Conservation (phyloP, 2,113 vertebrate species). For the Notothenia coriiceps region DNA sequence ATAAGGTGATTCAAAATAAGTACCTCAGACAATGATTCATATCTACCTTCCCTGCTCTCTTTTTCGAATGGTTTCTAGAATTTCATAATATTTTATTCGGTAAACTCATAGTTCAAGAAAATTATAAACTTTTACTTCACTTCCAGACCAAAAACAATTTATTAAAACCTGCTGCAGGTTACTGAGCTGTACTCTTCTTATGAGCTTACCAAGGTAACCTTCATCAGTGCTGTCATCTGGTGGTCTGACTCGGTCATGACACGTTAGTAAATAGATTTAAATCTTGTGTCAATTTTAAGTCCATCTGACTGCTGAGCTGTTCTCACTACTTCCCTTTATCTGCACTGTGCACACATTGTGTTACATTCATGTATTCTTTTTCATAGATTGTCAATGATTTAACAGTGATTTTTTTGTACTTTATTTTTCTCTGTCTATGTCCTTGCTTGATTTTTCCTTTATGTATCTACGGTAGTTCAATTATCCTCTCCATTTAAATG, state of each 20-base stretch:
- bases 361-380: not conserved
- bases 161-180: not conserved
- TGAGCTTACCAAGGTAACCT: slow-evolving; percentile 35
- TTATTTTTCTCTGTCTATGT: not conserved
- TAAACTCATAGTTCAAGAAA: not conserved
- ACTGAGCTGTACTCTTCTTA: not conserved
- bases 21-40: not conserved
- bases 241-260: slow-evolving; percentile 77
- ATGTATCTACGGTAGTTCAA: slow-evolving; percentile 2
- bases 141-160: not conserved
- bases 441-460: not conserved
- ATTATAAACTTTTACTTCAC: not conserved
- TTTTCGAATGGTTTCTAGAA: not conserved
- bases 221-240: slow-evolving; percentile 84
- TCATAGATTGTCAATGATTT: not conserved
- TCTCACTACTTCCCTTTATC: not conserved
- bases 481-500: not conserved
- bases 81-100: not conserved
- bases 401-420: not conserved
- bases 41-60: not conserved
- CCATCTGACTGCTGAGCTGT: not conserved
- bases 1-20: not conserved
- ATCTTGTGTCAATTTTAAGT: not conserved
- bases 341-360: not conserved
- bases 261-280: slow-evolving; percentile 35